Evolutionary conservation across 2,797 vertebrate species (phyloP).

Genomic region (Otus scops): DNA sequence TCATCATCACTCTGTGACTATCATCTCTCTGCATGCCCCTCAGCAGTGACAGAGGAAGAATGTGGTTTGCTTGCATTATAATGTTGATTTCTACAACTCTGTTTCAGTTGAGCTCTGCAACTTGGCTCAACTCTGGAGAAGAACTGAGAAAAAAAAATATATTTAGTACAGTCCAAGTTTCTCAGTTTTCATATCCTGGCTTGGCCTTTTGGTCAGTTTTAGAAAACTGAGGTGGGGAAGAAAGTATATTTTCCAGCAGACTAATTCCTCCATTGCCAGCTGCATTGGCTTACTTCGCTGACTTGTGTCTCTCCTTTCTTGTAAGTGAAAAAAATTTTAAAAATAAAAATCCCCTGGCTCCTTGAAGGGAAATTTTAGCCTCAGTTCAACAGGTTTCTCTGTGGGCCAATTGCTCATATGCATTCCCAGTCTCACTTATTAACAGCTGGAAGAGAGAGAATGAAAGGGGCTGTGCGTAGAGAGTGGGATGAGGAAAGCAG

Average conservation of each 20-base stretch:
- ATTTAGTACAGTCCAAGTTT: background rate
- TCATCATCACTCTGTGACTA: background rate
- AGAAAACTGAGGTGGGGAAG: background rate
- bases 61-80: background rate
- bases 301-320: conserved; percentile 26
- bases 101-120: background rate
- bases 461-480: background rate
- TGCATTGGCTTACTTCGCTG: background rate
- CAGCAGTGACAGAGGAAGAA: background rate
- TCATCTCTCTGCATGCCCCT: background rate
- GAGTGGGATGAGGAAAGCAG: background rate
- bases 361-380: conserved; percentile 10
- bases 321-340: background rate
- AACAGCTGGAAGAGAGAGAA: background rate
- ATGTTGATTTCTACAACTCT: background rate
- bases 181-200: conserved; percentile 9
- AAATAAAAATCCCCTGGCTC: background rate
- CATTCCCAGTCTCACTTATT: background rate
- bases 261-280: background rate
- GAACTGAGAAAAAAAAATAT: background rate
- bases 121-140: background rate
- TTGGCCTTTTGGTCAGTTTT: background rate
- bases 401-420: background rate
- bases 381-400: background rate
- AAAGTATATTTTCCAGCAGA: conserved; percentile 28